A percentile compares a stretch with the other conserved stretches of the same genome.
Evolutionary conservation across 2,797 vertebrate species (phyloP).

Genomic region (Gambelia wislizenii): DNA sequence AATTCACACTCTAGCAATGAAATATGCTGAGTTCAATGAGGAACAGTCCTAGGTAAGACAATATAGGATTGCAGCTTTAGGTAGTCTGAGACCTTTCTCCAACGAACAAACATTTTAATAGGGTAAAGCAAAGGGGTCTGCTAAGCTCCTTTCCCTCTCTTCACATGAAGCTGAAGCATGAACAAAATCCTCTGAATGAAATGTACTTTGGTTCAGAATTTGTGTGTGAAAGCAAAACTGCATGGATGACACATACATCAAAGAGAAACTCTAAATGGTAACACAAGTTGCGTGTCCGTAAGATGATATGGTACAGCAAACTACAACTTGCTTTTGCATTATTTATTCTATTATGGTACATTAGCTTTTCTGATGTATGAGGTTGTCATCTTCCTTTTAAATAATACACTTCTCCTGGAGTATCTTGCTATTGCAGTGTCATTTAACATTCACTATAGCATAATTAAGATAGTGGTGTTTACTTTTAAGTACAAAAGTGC

Average conservation of each 20-base stretch:
- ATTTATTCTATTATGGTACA: constrained; percentile 64
- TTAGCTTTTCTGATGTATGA: constrained; percentile 60
- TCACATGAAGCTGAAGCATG: constrained; percentile 46
- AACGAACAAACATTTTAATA: constrained; percentile 28
- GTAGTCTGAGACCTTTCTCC: background rate
- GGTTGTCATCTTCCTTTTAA: constrained; percentile 56
- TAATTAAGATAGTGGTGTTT: constrained; percentile 51
- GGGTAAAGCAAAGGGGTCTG: background rate
- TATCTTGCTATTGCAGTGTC: constrained; percentile 55
- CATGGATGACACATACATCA: constrained; percentile 48
- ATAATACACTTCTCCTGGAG: constrained; percentile 54
- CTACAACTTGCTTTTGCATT: constrained; percentile 53
- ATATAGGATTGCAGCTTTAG: background rate
- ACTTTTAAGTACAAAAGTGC: constrained; percentile 33
- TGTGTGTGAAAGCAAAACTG: constrained; percentile 64
- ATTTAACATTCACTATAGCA: constrained; percentile 58
- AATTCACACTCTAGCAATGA: background rate
- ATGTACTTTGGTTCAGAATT: constrained; percentile 64
- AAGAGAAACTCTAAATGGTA: constrained; percentile 65
- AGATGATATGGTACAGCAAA: constrained; percentile 57
- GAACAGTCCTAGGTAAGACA: background rate
- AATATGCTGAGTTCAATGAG: background rate
- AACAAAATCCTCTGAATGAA: constrained; percentile 64
- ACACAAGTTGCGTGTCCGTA: constrained; percentile 43
- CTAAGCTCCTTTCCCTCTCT: constrained; percentile 13